A percentile compares a stretch with the other conserved stretches of the same genome.
Evolutionary conservation across 1,140 invertebrate genomes (phyloP).

Genomic region (Nilaparvata lugens): DNA sequence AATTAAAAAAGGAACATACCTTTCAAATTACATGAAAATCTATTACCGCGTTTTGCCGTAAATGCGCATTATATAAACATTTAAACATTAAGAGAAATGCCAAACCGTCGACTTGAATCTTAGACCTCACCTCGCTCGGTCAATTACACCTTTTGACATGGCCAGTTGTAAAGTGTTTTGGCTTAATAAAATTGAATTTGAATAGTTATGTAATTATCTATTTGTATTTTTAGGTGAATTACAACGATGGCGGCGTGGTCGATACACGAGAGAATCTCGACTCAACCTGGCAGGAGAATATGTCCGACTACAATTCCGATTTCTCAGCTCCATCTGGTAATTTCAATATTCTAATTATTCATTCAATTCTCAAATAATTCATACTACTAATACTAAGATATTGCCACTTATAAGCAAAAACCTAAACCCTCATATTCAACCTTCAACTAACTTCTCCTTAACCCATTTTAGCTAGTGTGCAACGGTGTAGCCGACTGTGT

Average conservation of each 20-base stretch:
- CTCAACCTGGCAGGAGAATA: slow-evolving; percentile 92
- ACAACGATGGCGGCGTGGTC: slow-evolving; percentile 84
- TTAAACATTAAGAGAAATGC: too few species aligned
- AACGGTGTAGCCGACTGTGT: too few species aligned
- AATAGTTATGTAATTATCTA: slow-evolving; percentile 22
- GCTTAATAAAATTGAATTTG: background rate
- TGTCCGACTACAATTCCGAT: slow-evolving; percentile 97
- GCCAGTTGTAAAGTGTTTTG: background rate
- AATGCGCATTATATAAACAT: too few species aligned
- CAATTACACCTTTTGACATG: too few species aligned
- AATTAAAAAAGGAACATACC: too few species aligned
- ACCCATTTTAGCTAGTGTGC: too few species aligned
- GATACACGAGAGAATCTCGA: slow-evolving; percentile 82
- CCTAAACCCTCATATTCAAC: too few species aligned
- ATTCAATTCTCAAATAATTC: background rate
- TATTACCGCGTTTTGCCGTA: too few species aligned
- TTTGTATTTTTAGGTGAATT: slow-evolving; percentile 69
- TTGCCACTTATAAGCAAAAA: background rate
- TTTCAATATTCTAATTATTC: slow-evolving; percentile 6
- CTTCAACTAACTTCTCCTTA: background rate
- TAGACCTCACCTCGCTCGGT: too few species aligned
- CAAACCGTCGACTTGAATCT: too few species aligned
- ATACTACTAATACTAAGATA: background rate
- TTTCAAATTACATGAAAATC: too few species aligned
- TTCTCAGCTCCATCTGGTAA: slow-evolving; percentile 70